Evolutionary conservation across 2,113 vertebrate species (phyloP).

Genomic region (Apaloderma vittatum): DNA sequence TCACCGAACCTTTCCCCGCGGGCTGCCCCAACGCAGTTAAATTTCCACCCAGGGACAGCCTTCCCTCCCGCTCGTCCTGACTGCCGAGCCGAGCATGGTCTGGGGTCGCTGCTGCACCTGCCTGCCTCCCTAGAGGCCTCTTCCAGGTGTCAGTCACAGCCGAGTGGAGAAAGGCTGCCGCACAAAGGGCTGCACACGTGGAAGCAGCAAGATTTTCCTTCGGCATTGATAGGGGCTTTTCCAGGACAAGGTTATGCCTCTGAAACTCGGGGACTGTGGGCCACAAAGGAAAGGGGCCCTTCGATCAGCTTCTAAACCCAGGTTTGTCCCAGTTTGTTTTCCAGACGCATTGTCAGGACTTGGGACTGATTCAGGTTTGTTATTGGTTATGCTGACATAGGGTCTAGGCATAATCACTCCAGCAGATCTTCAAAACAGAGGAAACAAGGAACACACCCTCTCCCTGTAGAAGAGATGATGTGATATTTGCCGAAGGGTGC

Average conservation of each 20-base stretch:
- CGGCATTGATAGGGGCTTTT: neutral
- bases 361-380: neutral
- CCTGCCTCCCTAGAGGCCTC: neutral
- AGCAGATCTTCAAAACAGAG: neutral
- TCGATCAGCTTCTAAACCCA: neutral
- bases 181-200: neutral
- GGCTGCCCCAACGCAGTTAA: accelerated
- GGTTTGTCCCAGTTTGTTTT: neutral
- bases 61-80: too few species aligned
- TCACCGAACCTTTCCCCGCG: neutral
- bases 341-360: neutral
- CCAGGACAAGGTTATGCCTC: neutral
- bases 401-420: neutral
- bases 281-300: neutral
- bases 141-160: neutral
- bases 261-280: accelerated
- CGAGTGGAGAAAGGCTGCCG: neutral
- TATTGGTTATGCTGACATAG: neutral
- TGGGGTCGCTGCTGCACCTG: neutral
- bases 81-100: accelerated
- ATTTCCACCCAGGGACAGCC: too few species aligned
- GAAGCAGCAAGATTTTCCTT: neutral
- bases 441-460: neutral
- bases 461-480: neutral
- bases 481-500: neutral